A percentile compares a stretch with the other conserved stretches of the same genome.
phyloP scores from a whole-genome alignment of 2,113 vertebrate species.

The Rallus limicola region DNA sequence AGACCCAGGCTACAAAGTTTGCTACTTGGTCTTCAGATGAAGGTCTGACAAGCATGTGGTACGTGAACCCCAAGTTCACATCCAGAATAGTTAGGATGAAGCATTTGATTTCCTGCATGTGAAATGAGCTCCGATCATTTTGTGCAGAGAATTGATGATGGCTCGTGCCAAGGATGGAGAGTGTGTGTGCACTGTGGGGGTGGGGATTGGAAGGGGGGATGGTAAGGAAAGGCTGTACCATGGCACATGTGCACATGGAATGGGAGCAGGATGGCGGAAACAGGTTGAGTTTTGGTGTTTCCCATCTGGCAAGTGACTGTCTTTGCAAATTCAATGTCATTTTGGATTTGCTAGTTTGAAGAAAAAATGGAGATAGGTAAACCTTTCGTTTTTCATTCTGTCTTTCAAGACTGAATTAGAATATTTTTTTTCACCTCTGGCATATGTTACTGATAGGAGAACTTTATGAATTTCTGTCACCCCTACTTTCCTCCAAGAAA shows the following conservation, averaged over 20 bases:
- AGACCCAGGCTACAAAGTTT: background rate
- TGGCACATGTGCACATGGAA: rapidly evolving
- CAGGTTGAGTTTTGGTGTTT: background rate
- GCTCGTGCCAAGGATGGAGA: rapidly evolving
- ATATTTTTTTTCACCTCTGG: background rate
- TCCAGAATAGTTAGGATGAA: background rate
- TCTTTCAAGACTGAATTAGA: conserved; percentile 20
- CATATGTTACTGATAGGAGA: background rate
- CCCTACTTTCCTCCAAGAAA: background rate
- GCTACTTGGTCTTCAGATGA: background rate
- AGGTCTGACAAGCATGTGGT: background rate
- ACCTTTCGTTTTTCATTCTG: background rate
- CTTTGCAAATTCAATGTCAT: background rate
- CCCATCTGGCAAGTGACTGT: background rate
- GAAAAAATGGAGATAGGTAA: background rate
- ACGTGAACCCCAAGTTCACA: background rate
- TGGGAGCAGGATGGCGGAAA: background rate
- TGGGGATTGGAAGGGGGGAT: no score
- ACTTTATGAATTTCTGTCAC: conserved; percentile 27
- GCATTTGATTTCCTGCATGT: background rate
- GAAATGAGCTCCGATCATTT: background rate
- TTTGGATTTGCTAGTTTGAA: background rate
- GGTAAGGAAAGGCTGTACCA: background rate
- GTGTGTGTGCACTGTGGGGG: no score
- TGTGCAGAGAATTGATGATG: rapidly evolving